Evolutionary conservation across 1,140 invertebrate species (phyloP).

Genomic region (Drosophila sp.): DNA sequence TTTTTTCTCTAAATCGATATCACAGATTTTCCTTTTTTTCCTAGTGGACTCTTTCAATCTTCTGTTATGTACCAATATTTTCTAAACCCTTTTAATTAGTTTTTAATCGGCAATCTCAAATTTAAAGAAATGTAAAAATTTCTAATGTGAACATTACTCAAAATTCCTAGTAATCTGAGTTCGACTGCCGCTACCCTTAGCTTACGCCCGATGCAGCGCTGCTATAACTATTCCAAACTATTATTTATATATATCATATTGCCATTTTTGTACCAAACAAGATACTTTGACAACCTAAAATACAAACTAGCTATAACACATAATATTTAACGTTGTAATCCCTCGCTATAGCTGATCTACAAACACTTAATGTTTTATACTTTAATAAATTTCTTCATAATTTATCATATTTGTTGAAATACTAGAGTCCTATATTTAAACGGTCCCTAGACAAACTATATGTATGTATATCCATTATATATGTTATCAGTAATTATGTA

Average conservation of each 20-base stretch:
- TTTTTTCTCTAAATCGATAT: too few species aligned
- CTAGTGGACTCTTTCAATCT: too few species aligned
- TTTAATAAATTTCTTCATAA: neutral
- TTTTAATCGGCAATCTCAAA: neutral
- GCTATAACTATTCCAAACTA: constrained; percentile 14
- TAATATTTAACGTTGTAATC: too few species aligned
- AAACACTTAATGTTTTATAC: too few species aligned
- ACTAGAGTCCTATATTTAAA: neutral
- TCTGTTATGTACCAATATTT: too few species aligned
- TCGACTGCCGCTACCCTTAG: constrained; percentile 16
- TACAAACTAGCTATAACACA: neutral
- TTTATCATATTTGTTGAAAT: neutral
- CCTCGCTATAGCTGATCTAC: too few species aligned
- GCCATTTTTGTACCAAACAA: neutral
- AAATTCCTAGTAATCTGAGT: neutral
- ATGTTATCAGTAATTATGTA: constrained; percentile 7
- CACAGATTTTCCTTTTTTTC: too few species aligned
- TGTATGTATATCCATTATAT: neutral
- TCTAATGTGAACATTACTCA: neutral
- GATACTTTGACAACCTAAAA: neutral
- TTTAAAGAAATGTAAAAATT: neutral
- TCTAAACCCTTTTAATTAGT: neutral
- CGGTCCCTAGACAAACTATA: constrained; percentile 16
- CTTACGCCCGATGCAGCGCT: constrained; percentile 63
- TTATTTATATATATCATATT: neutral